These are phyloP conservation scores for Saccostrea cuccullata DNA, from an alignment of 1,140 invertebrate species.

Conservation along the genomic window DNA sequence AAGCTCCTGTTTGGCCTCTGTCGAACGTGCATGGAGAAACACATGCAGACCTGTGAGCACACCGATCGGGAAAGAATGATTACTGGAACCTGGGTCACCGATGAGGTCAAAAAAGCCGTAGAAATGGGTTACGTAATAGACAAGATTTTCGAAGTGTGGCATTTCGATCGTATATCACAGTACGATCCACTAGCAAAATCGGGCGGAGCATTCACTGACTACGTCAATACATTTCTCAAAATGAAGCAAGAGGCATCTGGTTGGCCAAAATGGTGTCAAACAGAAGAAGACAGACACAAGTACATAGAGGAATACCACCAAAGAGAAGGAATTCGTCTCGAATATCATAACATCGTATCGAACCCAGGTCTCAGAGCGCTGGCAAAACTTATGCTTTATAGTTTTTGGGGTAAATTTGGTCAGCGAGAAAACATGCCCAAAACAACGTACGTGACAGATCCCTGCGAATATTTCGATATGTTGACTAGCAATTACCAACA, in stretches of 20 bases:
- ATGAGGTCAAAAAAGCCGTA: constrained; percentile 21
- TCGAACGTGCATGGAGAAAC: constrained; percentile 41
- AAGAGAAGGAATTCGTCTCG: constrained; percentile 73
- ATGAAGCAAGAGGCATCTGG: constrained; percentile 60
- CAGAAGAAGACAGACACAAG: constrained; percentile 40
- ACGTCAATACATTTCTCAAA: constrained; percentile 59
- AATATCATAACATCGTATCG: constrained; percentile 69
- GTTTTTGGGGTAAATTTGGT: constrained; percentile 65
- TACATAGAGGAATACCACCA: constrained; percentile 73
- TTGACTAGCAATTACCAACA: not conserved
- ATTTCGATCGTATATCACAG: constrained; percentile 37
- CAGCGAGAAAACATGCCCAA: constrained; percentile 61
- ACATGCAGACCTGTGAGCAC: constrained; percentile 1
- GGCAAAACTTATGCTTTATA: constrained; percentile 63
- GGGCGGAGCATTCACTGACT: constrained; percentile 47
- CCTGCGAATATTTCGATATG: constrained; percentile 3
- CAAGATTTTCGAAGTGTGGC: constrained; percentile 39
- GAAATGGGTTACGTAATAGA: constrained; percentile 12
- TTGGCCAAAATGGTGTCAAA: constrained; percentile 49
- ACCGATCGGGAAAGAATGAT: not conserved
- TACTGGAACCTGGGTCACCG: constrained; percentile 20
- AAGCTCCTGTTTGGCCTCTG: constrained; percentile 47
- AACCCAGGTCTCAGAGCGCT: constrained; percentile 72
- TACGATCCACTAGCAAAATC: constrained; percentile 32
- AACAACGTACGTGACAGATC: constrained; percentile 64